Conservation (phyloP, 2,888 invertebrate genomes). For the Bibio marci region DNA sequence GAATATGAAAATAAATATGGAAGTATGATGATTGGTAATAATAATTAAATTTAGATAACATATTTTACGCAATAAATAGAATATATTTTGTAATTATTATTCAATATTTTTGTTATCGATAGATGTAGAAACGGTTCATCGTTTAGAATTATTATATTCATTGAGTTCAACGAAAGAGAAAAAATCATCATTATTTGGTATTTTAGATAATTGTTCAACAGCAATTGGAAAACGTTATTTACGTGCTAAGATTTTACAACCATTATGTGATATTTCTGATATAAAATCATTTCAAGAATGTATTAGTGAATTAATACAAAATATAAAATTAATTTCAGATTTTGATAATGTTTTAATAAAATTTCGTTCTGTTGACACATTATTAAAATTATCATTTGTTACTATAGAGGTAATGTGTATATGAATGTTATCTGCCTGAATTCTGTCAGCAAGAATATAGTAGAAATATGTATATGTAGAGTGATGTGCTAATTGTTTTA, state of each 20-base stretch:
- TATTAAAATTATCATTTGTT: slow-evolving; percentile 7
- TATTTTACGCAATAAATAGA: no score
- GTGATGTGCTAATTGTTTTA: no score
- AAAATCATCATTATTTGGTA: slow-evolving; percentile 40
- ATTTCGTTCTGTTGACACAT: slow-evolving; percentile 6
- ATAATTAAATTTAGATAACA: no score
- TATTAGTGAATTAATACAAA: slow-evolving; percentile 56
- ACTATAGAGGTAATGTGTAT: neutral
- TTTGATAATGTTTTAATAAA: slow-evolving; percentile 30
- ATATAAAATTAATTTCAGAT: slow-evolving; percentile 43
- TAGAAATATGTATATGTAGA: no score
- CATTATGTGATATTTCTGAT: slow-evolving; percentile 45
- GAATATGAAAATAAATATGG: slow-evolving; percentile 68
- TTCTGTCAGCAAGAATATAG: no score
- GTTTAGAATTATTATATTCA: slow-evolving; percentile 52
- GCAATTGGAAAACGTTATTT: slow-evolving; percentile 58
- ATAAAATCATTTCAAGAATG: slow-evolving; percentile 56
- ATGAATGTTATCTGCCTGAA: no score
- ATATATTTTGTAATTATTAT: slow-evolving; percentile 2
- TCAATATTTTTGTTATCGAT: slow-evolving; percentile 7
- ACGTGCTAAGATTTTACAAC: slow-evolving; percentile 66
- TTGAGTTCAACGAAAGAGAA: slow-evolving; percentile 27
- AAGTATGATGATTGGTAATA: slow-evolving; percentile 63
- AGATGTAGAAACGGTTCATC: slow-evolving; percentile 70
- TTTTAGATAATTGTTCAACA: slow-evolving; percentile 53